phyloP scores from a whole-genome alignment of 1,140 invertebrate species.

The Leguminivora glycinivorella region DNA sequence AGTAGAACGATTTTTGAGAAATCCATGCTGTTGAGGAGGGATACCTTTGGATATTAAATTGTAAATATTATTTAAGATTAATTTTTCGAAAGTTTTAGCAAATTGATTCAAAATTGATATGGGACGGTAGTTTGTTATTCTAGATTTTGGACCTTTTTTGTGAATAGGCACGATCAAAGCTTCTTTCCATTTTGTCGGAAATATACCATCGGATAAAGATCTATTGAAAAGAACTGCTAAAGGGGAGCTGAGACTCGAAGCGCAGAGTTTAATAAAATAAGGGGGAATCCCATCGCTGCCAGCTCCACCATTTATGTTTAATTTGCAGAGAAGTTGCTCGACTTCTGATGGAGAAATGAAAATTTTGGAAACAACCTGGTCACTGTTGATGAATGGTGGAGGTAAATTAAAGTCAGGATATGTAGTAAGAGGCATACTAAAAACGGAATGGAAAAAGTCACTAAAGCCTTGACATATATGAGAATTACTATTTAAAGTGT shows the following conservation, averaged over 20 bases:
- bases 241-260: not conserved
- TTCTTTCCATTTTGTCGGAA: not conserved
- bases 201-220: not conserved
- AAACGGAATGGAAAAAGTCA: not conserved
- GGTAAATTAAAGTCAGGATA: not conserved
- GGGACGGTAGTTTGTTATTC: not conserved
- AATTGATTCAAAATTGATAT: too few relatives aligned
- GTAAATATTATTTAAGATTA: not conserved
- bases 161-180: constrained; percentile 5
- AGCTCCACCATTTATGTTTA: not conserved
- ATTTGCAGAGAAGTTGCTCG: not conserved
- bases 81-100: not conserved
- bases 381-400: not conserved
- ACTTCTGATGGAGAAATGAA: not conserved
- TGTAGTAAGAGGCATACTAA: not conserved
- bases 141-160: not conserved
- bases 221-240: too few relatives aligned
- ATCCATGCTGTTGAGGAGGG: not conserved
- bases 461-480: not conserved
- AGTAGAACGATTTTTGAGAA: not conserved
- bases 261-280: not conserved
- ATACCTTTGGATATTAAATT: not conserved
- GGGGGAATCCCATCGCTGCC: not conserved
- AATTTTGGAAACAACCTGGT: not conserved
- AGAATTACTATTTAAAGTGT: not conserved